Conservation (phyloP, 1,140 invertebrate species). For the Triops cancriformis region DNA sequence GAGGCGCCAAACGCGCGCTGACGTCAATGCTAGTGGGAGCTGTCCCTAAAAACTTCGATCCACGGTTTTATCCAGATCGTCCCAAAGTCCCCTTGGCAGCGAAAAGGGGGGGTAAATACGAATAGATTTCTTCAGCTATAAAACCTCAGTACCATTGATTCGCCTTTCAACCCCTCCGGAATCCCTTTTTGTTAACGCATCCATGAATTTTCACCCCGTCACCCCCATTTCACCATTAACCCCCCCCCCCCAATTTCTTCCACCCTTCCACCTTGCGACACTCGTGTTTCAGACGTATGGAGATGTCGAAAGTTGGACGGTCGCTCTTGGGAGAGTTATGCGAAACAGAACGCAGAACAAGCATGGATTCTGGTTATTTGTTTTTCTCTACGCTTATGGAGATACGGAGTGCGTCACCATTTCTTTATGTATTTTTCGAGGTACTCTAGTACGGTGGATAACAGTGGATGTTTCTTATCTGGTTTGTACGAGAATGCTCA, state of each 20-base stretch:
- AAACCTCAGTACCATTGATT: background rate
- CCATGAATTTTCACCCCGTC: background rate
- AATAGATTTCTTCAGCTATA: background rate
- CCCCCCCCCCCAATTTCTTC: background rate
- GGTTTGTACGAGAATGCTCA: too few relatives aligned
- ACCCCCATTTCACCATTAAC: background rate
- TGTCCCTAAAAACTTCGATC: conserved; percentile 3
- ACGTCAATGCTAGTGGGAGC: background rate
- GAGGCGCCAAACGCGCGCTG: background rate
- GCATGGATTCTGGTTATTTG: too few relatives aligned
- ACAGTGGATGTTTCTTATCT: too few relatives aligned
- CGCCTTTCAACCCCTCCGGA: background rate
- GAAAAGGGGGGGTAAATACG: background rate
- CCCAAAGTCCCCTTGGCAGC: background rate
- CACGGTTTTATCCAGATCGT: background rate
- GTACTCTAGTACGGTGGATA: too few relatives aligned
- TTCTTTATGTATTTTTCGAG: too few relatives aligned
- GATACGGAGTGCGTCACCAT: too few relatives aligned
- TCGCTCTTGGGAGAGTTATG: too few relatives aligned
- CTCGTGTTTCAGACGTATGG: too few relatives aligned
- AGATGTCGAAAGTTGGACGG: too few relatives aligned
- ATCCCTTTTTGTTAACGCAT: background rate
- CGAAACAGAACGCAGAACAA: too few relatives aligned
- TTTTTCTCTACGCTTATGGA: too few relatives aligned
- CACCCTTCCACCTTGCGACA: too few relatives aligned